Base-by-base conservation (phyloP, 1,140 invertebrate species). In the Mamestra configurata region DNA sequence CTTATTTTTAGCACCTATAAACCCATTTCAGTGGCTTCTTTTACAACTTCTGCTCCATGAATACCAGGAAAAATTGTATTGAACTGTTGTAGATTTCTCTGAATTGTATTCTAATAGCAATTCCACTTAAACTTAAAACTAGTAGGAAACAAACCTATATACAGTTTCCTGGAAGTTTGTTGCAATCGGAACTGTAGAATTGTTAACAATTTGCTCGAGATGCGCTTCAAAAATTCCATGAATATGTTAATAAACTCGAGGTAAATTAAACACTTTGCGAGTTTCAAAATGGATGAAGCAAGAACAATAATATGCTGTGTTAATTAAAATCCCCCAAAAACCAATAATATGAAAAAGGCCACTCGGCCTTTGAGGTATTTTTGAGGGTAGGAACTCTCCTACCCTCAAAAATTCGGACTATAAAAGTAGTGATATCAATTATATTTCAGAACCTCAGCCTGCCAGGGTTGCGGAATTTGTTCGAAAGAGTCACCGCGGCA, bases 251-350 rank as follows among this genome's bases (percentile, higher is more conserved):
- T 37, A 18, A 64, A 18, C n/a, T 40, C 18, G 31, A 64, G 1
- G 6, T 37, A 35, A 64, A 64, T 37, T 64, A 64, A 37, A 4
- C 6, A 10, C 31, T 37, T 64, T 37, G n/a, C n/a, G n/a, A 37
- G 31, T 61, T n/a, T 35, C n/a, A n/a, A 35, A 55, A 55, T 55
- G 51, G 18, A 24, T 11, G 20, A 8, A 43, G 40, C 37, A 43
- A 11, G 40, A 13, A 20, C 46, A n/a, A n/a, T 18, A 51, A 51
- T 18, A 51, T n/a, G 51, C 22, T 55, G 6, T 55, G 22, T 11
- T 55, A 55, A 55, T 55, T 55, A 22, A 22, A n/a, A 51, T 51
- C n/a, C 15, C 49, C n/a, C n/a, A n/a, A n/a, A n/a, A n/a, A n/a
- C n/a, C n/a, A n/a, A n/a, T n/a, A n/a, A n/a, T n/a, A n/a, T n/a